A percentile compares a stretch with the other conserved stretches of the same genome.
These are phyloP conservation scores for Sebastolobus alascanus DNA, from an alignment of 2,797 vertebrate species.

Conservation along the genomic window DNA sequence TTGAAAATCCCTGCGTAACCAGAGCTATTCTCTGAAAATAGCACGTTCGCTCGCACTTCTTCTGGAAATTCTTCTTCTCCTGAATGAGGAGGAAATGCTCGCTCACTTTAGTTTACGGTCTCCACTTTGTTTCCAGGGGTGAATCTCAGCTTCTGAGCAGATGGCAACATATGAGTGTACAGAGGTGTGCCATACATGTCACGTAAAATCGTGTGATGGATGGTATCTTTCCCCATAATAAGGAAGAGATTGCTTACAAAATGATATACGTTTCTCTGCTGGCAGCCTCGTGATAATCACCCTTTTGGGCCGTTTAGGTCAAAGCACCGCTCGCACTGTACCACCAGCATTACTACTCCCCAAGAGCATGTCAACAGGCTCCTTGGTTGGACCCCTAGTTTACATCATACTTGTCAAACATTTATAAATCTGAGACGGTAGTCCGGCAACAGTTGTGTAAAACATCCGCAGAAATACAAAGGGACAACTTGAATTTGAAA, in stretches of 20 bases:
- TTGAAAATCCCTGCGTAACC: conserved; percentile 78
- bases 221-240: conserved; percentile 40
- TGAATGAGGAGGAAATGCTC: conserved; percentile 29
- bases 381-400: conserved; percentile 78
- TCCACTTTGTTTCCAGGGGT: conserved; percentile 38
- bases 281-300: conserved; percentile 47
- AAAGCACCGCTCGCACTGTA: conserved; percentile 23
- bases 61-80: conserved; percentile 44
- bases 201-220: conserved; percentile 45
- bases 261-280: conserved; percentile 49
- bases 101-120: conserved; percentile 49
- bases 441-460: conserved; percentile 85
- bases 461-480: conserved; percentile 87
- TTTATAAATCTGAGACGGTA: conserved; percentile 87
- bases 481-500: conserved; percentile 60
- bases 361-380: conserved; percentile 70
- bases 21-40: conserved; percentile 63
- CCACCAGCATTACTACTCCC: conserved; percentile 49
- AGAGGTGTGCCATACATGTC: conserved; percentile 15
- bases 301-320: conserved; percentile 44
- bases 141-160: conserved; percentile 31
- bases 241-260: conserved; percentile 48
- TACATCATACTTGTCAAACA: conserved; percentile 87
- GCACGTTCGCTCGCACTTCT: conserved; percentile 47
- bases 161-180: conserved; percentile 24